A percentile compares a stretch with the other conserved stretches of the same genome.
These are phyloP conservation scores for Hirundichthys speculiger DNA, from an alignment of 2,113 vertebrate genomes.

Conservation along the genomic window DNA sequence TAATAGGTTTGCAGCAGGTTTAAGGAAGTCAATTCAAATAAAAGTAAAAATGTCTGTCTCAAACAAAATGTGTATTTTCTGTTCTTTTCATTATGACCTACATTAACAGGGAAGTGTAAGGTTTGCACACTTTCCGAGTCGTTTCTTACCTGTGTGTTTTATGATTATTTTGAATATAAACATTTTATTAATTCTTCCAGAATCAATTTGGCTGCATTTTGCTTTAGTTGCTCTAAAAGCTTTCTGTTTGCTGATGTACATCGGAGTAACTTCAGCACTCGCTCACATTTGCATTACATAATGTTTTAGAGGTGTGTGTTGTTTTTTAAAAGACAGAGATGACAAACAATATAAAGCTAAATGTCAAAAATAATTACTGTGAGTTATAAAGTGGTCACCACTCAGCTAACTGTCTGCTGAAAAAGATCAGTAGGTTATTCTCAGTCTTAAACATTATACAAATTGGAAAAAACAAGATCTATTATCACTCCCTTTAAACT, in stretches of 20 bases:
- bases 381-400: conserved; percentile 16
- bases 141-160: conserved; percentile 9
- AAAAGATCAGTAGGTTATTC: neutral
- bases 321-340: conserved; percentile 10
- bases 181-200: conserved; percentile 14
- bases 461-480: neutral
- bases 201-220: conserved; percentile 26
- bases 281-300: conserved; percentile 9
- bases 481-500: neutral
- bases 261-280: conserved; percentile 7
- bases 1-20: neutral
- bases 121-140: neutral
- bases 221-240: conserved; percentile 6
- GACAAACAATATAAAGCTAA: too few species aligned
- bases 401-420: neutral
- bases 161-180: conserved; percentile 19
- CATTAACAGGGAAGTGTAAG: neutral
- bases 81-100: conserved; percentile 2
- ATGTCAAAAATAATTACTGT: conserved; percentile 36
- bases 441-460: conserved; percentile 7
- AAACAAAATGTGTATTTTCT: neutral
- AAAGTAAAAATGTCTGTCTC: too few species aligned
- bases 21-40: neutral
- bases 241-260: conserved; percentile 15
- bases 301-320: conserved; percentile 19